These are phyloP conservation scores for Semaprochilodus insignis DNA, from an alignment of 2,797 vertebrate genomes.

Conservation along the genomic window DNA sequence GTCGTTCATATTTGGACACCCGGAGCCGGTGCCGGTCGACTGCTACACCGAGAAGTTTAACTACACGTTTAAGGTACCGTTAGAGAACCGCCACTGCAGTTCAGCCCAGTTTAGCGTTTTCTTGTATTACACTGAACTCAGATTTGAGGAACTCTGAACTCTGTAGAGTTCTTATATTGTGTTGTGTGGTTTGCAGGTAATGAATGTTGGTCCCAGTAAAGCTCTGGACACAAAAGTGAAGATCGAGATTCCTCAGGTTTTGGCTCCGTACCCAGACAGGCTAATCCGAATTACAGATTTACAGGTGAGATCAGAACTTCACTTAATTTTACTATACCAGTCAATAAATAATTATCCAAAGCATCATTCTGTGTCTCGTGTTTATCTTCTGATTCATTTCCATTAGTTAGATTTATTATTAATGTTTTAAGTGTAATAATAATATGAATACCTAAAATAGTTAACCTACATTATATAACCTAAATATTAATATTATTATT, in stretches of 20 bases:
- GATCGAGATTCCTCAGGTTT: conserved; percentile 86
- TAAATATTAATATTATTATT: too few relatives aligned
- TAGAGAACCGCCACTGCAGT: not conserved
- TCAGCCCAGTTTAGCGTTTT: too few relatives aligned
- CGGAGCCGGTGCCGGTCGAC: conserved; percentile 67
- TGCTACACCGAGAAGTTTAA: conserved; percentile 83
- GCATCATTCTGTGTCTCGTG: too few relatives aligned
- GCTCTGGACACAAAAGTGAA: conserved; percentile 82
- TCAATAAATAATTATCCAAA: too few relatives aligned
- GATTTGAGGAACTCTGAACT: too few relatives aligned
- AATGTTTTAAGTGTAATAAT: too few relatives aligned
- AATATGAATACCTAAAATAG: too few relatives aligned
- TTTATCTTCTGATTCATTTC: too few relatives aligned
- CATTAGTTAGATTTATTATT: too few relatives aligned
- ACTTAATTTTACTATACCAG: not conserved
- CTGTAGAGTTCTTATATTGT: not conserved
- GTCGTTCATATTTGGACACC: conserved; percentile 87
- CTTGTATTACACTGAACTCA: too few relatives aligned
- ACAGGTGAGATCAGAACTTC: conserved; percentile 79
- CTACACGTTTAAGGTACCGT: conserved; percentile 89
- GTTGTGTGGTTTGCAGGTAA: conserved; percentile 77
- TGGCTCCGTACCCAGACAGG: conserved; percentile 77
- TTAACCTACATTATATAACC: too few relatives aligned
- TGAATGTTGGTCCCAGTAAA: conserved; percentile 88
- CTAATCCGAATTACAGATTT: conserved; percentile 84